phyloP scores from a whole-genome alignment of 2,888 invertebrate genomes.

The Buathra laborator region DNA sequence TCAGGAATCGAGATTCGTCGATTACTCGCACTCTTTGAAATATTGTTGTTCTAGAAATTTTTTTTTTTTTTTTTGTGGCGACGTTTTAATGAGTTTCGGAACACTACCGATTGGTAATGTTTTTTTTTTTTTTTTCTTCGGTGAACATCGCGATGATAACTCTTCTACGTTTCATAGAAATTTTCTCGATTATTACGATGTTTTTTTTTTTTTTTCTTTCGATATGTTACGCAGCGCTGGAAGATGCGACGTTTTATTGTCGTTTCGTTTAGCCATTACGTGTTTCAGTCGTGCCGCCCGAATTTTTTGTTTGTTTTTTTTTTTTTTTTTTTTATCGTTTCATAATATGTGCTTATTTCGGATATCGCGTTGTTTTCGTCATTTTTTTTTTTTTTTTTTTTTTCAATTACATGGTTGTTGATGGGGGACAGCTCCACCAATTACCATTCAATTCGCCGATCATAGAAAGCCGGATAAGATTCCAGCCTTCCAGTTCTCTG shows the following conservation, averaged over 20 bases:
- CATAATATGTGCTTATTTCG: background rate
- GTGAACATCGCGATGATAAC: slow-evolving; percentile 1
- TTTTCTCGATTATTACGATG: background rate
- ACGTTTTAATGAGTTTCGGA: background rate
- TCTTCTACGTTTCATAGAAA: background rate
- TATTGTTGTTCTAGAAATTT: background rate
- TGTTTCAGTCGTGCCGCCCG: slow-evolving; percentile 49
- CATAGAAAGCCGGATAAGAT: slow-evolving; percentile 83
- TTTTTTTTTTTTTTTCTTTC: background rate
- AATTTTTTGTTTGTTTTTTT: slow-evolving; percentile 8
- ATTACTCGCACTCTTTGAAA: background rate
- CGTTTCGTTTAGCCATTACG: slow-evolving; percentile 51
- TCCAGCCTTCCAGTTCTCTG: slow-evolving; percentile 83
- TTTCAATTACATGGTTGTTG: slow-evolving; percentile 75
- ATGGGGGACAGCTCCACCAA: slow-evolving; percentile 81
- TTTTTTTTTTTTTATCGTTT: slow-evolving; percentile 14
- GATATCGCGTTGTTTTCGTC: background rate
- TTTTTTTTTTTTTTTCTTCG: slow-evolving; percentile 12
- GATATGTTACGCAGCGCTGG: slow-evolving; percentile 49
- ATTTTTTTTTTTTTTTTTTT: slow-evolving; percentile 38
- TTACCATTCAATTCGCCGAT: slow-evolving; percentile 84
- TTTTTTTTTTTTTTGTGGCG: background rate
- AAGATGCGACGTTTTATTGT: slow-evolving; percentile 64
- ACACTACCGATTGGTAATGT: background rate
- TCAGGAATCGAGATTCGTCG: background rate